A percentile compares a stretch with the other conserved stretches of the same genome.
phyloP scores from a whole-genome alignment of 2,797 vertebrate species.

The Discoglossus pictus region DNA sequence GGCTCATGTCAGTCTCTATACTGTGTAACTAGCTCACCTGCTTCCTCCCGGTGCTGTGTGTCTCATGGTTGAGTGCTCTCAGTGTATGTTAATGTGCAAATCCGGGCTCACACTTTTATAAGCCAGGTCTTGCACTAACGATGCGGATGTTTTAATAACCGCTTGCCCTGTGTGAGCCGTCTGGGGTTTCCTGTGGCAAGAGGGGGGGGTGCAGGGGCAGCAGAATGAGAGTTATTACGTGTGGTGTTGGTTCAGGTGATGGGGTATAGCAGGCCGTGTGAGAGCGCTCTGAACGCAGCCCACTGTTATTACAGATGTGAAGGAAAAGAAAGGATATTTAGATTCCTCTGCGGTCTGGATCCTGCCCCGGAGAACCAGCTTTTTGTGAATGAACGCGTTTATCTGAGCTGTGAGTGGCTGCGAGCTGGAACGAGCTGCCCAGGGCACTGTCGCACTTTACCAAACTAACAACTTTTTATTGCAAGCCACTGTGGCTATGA shows the following conservation, averaged over 20 bases:
- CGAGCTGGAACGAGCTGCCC: too few relatives aligned
- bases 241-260: slow-evolving; percentile 52
- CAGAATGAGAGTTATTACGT: slow-evolving; percentile 18
- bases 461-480: too few relatives aligned
- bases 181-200: slow-evolving; percentile 39
- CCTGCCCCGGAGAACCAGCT: slow-evolving; percentile 22
- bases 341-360: not conserved
- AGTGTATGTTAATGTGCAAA: not conserved
- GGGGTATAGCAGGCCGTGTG: slow-evolving; percentile 4
- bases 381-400: slow-evolving; percentile 4
- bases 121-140: not conserved
- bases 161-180: slow-evolving; percentile 6
- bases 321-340: not conserved
- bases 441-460: too few relatives aligned
- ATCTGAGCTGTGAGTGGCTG: not conserved
- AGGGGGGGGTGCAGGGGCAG: slow-evolving; percentile 28
- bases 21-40: too few relatives aligned
- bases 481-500: too few relatives aligned
- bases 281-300: slow-evolving; percentile 41
- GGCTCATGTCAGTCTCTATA: too few relatives aligned
- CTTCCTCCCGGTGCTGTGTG: too few relatives aligned
- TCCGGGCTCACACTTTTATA: not conserved
- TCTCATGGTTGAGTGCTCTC: too few relatives aligned
- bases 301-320: slow-evolving; percentile 44
- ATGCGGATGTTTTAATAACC: slow-evolving; percentile 27